Evolutionary conservation across 2,797 vertebrate species (phyloP), one percentile per base, ranked within the genome.

Genomic region (Sebastolobus altivelis): DNA sequence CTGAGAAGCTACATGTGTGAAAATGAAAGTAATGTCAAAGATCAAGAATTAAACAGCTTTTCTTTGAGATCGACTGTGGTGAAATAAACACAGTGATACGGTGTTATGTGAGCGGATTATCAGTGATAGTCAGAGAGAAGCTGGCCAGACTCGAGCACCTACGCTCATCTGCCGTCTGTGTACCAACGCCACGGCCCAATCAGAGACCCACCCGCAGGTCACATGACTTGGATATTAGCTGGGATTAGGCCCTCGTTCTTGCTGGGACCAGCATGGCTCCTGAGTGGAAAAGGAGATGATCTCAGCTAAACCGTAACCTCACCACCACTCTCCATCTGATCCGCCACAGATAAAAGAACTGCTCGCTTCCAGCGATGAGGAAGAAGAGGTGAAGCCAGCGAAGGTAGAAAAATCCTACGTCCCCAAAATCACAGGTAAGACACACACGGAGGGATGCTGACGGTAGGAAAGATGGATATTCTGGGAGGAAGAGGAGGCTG

Each of bases 341-440:
- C 88, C 77, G 14, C 84, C 85, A 67, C 93, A 99, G 99, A 98
- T 99, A 93, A 99, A 98, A 94, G 97, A 99, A 88, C 94, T 99
- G 56, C 97, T 99, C 5, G 98, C 97, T 77, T 99, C 98, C 84
- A 96, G 96, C 16, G 98, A 99, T 95, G 98, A 99, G 81, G 98
- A 99, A 0, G 98, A 98, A 38, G 98, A 99, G 9, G 88, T 94
- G 75, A 97, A 96, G 88, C 92, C 95, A 2, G 90, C 93, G 83
- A 97, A 97, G 94, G 88, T 91, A 71, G 98, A 99, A 80, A 99
- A 99, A 90, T 97, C 98, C 43, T 99, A 97, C 56, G 98, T 99
- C 74, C 99, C 99, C 88, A 99, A 99, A 94, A 96, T 99, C 67
- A 98, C 97, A 96, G 99, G 98, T 99, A 96, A 96, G 96, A 85